Evolutionary conservation across 2,113 vertebrate species (phyloP), one percentile per base, ranked within the genome.

Genomic region (Agapornis roseicollis): DNA sequence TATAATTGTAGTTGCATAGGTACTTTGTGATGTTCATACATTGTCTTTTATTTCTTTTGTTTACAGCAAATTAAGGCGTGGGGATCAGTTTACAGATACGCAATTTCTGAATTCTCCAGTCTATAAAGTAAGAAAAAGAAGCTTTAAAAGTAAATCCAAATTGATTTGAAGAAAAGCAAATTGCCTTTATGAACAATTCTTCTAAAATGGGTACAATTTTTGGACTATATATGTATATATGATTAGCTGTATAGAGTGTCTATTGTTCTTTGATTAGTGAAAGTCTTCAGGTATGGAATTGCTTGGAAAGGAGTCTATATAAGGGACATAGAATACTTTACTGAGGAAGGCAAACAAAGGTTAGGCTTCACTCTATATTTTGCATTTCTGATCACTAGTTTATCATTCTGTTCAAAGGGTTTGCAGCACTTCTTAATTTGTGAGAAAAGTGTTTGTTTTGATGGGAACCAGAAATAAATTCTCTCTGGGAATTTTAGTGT

Each of bases 51-150:
- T 85, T 89, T 94, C 25, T 94, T 95, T 60, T 93, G 11, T 90
- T 95, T 96, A 69, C 97, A 98, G 98, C n/a, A 98, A 98, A 91
- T 93, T 98, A 92, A 98, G 98, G 87, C 96, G 97, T 96, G 98
- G 96, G 65, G 94, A 90, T 95, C 60, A 22, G 46, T 96, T 95
- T 82, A 96, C 94, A 80, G 94, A 97, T 76, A 92, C 85, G 47
- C 65, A 47, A 17, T 97, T 97, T 93, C 85, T 95, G 46, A 23
- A 80, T 94, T 95, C 81, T 46, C 90, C 95, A 41, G 17, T 96
- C 66, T 87, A 46, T 74, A 94, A 94, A 94, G 78, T 84, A 8
- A 93, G 91, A 77, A 65, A 81, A 85, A 69, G 23, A 93, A 91
- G 39, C 56, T 97, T 97, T 91, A 97, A 97, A 92, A 96, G 88